Evolutionary conservation across 2,888 invertebrate genomes (phyloP), one percentile per base, ranked within the genome.

Genomic region (Unio delphinus): DNA sequence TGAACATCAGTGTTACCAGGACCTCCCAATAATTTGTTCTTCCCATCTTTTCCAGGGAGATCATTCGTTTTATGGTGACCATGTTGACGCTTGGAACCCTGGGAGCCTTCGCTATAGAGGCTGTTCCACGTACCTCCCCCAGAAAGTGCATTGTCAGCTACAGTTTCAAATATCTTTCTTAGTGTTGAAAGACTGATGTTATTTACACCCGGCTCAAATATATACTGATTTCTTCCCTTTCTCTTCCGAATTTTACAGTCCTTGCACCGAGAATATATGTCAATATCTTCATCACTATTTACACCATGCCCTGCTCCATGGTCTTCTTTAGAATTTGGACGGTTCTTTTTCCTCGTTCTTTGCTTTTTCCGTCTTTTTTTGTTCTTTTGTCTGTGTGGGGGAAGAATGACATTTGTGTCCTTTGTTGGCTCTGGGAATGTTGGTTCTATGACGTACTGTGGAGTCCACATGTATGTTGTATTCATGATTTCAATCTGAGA

Each of bases 141-240:
- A 17, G 76, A 77, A 59, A 77, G 45, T n/a, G 76, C 74, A 23
- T 77, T 73, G 67, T 77, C 74, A 55, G 76, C 76, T 45, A 77
- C 74, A 23, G 67, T 68, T 65, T 77, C 76, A 69, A 77, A 71
- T 64, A 77, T 73, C 60, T 67, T 70, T 20, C 76, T 63, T 26
- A 77, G 68, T 28, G 70, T 64, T 20, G 74, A 65, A 15, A 73
- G 72, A 60, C 68, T 77, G 28, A 77, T 69, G 58, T 64, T 56
- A 45, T 45, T 45, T 45, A 45, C 45, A 3, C 69, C 62, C 7
- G 61, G 55, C 15, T 64, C 60, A 23, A 65, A 61, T 45, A 45
- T 45, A 45, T 45, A 45, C 54, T 60, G 62, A 63, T 71, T 69
- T 61, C 76, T 68, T 18, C 76, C 74, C 60, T 77, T 77, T 54